These are phyloP conservation scores for Steromphala cineraria DNA, from an alignment of 2,888 invertebrate species.

Conservation along the genomic window DNA sequence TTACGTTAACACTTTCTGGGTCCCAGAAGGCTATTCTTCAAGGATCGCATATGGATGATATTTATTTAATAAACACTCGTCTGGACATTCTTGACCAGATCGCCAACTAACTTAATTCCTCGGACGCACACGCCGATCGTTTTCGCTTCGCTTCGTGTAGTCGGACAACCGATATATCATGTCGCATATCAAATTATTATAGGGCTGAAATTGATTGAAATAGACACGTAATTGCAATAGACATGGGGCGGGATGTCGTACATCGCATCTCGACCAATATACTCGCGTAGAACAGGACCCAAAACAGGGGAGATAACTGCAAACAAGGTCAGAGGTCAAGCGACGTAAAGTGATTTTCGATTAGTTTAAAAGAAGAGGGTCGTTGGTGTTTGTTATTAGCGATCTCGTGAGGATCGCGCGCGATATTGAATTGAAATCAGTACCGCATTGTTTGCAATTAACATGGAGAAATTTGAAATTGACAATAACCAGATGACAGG, in stretches of 20 bases:
- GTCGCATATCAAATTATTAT: conserved; percentile 11
- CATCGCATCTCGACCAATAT: background rate
- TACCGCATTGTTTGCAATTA: conserved; percentile 7
- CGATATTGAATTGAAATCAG: conserved; percentile 11
- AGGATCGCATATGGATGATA: background rate
- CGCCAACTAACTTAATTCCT: background rate
- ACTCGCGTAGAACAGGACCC: background rate
- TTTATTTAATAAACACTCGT: conserved; percentile 6
- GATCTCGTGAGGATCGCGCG: background rate
- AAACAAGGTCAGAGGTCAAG: background rate
- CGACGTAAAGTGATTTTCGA: background rate
- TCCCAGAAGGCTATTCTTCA: too few species aligned
- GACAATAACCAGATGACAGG: conserved; percentile 18
- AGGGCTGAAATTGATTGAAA: conserved; percentile 10
- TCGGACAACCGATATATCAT: background rate
- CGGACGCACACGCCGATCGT: background rate
- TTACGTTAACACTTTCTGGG: too few species aligned
- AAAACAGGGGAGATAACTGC: background rate
- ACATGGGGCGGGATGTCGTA: background rate
- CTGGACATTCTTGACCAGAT: background rate
- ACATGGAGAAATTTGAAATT: background rate
- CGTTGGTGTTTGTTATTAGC: background rate
- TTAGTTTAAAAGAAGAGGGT: conserved; percentile 13
- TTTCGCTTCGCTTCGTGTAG: conserved; percentile 9
- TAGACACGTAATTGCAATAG: conserved; percentile 13